Conservation (phyloP, 2,888 invertebrate genomes). For the Leistus spinibarbis region DNA sequence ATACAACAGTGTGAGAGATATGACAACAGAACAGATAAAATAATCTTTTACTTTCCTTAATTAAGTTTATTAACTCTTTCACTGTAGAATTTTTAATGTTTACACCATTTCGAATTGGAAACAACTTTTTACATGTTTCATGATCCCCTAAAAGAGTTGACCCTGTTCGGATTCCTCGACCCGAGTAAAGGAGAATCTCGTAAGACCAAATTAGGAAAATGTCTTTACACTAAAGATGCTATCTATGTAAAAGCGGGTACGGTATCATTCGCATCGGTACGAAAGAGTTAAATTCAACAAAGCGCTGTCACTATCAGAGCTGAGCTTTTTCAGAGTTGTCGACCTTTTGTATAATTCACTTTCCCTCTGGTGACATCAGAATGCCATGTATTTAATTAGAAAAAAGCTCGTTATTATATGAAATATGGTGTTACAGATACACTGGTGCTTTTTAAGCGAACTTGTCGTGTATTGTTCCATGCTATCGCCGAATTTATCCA, state of each 20-base stretch:
- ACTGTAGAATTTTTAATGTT: neutral
- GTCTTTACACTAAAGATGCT: no score
- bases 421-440: constrained; percentile 28
- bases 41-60: neutral
- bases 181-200: no score
- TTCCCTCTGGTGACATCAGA: constrained; percentile 17
- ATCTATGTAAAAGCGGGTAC: no score
- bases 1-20: neutral
- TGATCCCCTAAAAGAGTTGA: no score
- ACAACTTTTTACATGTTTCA: constrained; percentile 22
- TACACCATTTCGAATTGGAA: neutral
- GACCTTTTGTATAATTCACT: neutral
- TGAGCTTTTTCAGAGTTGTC: neutral
- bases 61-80: neutral
- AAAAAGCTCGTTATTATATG: constrained; percentile 18
- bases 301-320: constrained; percentile 10
- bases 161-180: no score
- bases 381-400: constrained; percentile 26
- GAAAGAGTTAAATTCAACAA: constrained; percentile 14
- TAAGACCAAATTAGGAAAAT: no score
- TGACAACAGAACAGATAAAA: neutral
- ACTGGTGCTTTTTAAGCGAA: neutral
- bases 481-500: neutral
- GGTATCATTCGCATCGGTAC: no score
- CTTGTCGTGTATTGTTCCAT: neutral